phyloP scores from a whole-genome alignment of 2,888 invertebrate species.

The Drosophila conformis region DNA sequence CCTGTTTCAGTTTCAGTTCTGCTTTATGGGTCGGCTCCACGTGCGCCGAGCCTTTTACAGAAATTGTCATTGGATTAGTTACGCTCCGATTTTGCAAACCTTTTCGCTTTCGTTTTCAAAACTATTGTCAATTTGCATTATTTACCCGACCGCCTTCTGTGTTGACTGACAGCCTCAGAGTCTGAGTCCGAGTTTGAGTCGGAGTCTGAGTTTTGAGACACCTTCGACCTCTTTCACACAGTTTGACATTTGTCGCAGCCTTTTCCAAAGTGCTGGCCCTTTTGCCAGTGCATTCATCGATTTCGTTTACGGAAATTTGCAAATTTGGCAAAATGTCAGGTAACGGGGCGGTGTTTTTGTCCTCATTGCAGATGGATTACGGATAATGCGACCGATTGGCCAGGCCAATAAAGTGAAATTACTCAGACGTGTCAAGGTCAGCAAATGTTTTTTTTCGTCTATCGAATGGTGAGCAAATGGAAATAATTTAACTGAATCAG shows the following conservation, averaged over 20 bases:
- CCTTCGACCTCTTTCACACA: conserved; percentile 72
- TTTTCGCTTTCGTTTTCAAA: conserved; percentile 61
- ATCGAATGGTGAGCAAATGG: background rate
- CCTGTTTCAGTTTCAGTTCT: background rate
- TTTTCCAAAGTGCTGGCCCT: conserved; percentile 13
- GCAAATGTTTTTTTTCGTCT: conserved; percentile 5
- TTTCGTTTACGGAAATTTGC: conserved; percentile 65
- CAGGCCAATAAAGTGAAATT: conserved; percentile 73
- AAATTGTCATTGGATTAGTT: conserved; percentile 64
- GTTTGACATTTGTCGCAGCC: conserved; percentile 50
- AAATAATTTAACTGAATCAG: background rate
- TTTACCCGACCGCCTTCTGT: conserved; percentile 70
- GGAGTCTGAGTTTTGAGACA: conserved; percentile 41
- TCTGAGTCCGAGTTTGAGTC: background rate
- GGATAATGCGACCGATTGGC: conserved; percentile 69
- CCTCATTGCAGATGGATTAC: conserved; percentile 76
- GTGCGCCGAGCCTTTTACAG: conserved; percentile 32
- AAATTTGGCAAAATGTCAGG: conserved; percentile 73
- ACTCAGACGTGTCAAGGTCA: conserved; percentile 72
- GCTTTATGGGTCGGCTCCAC: conserved; percentile 17
- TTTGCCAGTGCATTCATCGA: conserved; percentile 72
- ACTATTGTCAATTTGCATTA: conserved; percentile 80
- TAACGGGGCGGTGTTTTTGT: conserved; percentile 52
- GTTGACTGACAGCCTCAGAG: conserved; percentile 10
- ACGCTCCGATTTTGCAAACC: conserved; percentile 72